Conservation (phyloP, 2,797 vertebrate genomes). For the Ptychadena robeensis region DNA sequence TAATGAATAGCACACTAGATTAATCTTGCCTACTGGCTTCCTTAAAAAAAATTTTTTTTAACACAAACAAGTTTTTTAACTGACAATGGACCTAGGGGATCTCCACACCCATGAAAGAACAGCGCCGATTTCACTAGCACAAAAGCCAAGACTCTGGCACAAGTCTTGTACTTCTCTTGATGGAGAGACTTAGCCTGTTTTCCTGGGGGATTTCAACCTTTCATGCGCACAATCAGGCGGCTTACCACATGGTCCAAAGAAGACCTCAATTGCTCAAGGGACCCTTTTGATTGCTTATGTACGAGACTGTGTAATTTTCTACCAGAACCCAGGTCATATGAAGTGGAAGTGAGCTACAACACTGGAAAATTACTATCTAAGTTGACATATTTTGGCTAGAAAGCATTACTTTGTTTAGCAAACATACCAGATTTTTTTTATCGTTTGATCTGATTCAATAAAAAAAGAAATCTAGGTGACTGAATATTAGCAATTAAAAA, state of each 20-base stretch:
- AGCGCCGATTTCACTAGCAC: conserved; percentile 47
- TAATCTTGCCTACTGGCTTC: conserved; percentile 28
- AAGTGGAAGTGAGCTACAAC: conserved; percentile 26
- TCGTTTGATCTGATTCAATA: conserved; percentile 1
- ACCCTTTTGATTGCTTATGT: conserved; percentile 42
- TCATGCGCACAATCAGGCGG: conserved; percentile 55
- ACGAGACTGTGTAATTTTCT: conserved; percentile 45
- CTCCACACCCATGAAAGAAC: conserved; percentile 51
- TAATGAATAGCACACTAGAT: conserved; percentile 8
- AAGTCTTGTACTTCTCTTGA: conserved; percentile 53
- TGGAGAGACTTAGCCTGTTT: conserved; percentile 53
- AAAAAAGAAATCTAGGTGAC: not conserved
- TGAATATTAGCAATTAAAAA: not conserved
- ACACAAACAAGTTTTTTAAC: conserved; percentile 45
- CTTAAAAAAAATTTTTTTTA: conserved; percentile 33
- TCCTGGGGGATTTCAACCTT: conserved; percentile 56
- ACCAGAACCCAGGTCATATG: conserved; percentile 39
- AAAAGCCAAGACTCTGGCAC: conserved; percentile 55
- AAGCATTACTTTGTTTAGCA: conserved; percentile 36
- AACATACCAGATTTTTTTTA: conserved; percentile 39
- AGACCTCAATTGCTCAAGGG: conserved; percentile 53
- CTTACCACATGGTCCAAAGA: conserved; percentile 58
- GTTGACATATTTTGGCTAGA: conserved; percentile 46
- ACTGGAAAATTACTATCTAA: conserved; percentile 38
- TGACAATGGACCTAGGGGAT: conserved; percentile 37